Base-by-base conservation (phyloP, 2,797 vertebrate species). In the Neopelma chrysocephalum region DNA sequence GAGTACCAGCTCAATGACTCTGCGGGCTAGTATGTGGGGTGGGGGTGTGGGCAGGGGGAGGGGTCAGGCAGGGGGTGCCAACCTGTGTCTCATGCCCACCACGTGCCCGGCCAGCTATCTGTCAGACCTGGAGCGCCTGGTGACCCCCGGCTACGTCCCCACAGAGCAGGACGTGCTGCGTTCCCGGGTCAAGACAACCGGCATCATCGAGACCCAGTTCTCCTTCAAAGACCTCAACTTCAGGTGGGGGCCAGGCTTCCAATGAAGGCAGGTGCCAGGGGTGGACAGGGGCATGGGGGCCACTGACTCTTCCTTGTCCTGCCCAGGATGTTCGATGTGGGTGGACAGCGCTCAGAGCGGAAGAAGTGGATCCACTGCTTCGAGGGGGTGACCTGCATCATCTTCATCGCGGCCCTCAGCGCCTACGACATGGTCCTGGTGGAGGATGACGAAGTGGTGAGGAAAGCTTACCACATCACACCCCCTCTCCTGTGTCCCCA, bases 361-460 rank as follows among this genome's bases (percentile, higher is more conserved):
- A 99, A 99, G 98, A 99, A 99, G 97, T 99, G 99, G 99, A 99
- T 99, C 94, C 99, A 99, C 68, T 99, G 99, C 97, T 99, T 99
- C 10, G 99, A 99, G 97, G 99, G 99, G 1, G 99, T 99, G 70
- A 99, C 99, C 90, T 99, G 99, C 90, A 99, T 99, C 97, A 99
- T 99, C 97, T 99, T 99, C 98, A 99, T 99, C 1, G 99, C 99
- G 1, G 99, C 99, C 60, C 97, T 99, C 97, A 99, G 99, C 77
- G 99, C 99, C 94, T 99, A 99, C 0, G 99, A 99, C 98, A 99
- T 99, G 99, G 99, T 99, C 96, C 96, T 99, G 93, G 99, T 99
- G 97, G 99, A 99, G 96, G 99, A 99, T 6, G 99, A 99, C 4
- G 99, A 99, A 98, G 99, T 99, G 98, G 99, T 99, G 96, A 94